Conservation (phyloP, 1,140 invertebrate species). For the Wiebesia pumilae region DNA sequence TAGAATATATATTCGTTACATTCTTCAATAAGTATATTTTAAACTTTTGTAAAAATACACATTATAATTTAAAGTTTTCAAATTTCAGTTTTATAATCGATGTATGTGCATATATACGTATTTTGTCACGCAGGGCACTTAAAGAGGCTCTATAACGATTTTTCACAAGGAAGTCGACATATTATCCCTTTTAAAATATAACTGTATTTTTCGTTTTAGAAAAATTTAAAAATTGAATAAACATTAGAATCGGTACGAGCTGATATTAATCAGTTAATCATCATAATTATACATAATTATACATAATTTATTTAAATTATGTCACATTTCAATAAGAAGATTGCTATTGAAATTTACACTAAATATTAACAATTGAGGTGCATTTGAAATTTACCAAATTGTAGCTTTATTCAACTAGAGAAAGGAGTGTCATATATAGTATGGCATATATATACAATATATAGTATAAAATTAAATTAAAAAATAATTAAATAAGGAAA, state of each 20-base stretch:
- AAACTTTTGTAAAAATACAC: not conserved
- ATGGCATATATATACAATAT: no score
- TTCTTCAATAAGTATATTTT: not conserved
- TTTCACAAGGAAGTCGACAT: not conserved
- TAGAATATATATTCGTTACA: not conserved
- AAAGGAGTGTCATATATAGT: no score
- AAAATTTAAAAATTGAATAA: not conserved
- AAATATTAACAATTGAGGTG: no score
- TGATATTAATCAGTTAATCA: not conserved
- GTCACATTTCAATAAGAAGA: no score
- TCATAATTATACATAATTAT: no score
- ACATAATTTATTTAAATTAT: no score
- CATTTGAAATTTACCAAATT: no score
- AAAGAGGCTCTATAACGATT: not conserved
- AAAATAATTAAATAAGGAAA: no score
- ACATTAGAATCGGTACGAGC: not conserved
- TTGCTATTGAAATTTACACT: no score
- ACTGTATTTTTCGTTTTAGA: not conserved
- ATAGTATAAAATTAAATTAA: no score
- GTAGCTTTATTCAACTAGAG: no score
- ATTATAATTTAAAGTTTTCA: not conserved
- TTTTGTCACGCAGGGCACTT: slow-evolving; percentile 9
- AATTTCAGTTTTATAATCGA: not conserved
- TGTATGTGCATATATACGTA: not conserved
- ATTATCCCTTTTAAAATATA: slow-evolving; percentile 1